Evolutionary conservation across 92 coral and sea anemone species (phyloP), one percentile per base, ranked within the genome.

Genomic region (Porites lobata): DNA sequence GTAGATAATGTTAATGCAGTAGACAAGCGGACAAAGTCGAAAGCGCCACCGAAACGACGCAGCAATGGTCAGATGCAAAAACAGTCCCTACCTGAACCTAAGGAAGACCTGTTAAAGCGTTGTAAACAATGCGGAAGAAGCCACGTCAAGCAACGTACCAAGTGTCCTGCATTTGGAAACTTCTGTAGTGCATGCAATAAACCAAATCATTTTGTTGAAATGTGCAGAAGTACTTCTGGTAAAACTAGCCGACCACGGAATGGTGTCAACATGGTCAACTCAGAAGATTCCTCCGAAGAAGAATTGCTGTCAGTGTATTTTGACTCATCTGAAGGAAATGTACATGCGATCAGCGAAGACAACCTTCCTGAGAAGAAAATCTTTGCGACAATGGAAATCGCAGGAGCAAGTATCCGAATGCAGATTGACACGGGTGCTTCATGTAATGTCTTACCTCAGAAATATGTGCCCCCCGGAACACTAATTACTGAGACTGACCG

Each of bases 151-250:
- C 56, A 56, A 21, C 80, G 66, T 38, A 17, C n/a, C 18, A 87
- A 69, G 59, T 85, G 88, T 58, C 85, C 85, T 2, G 66, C 81
- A 51, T 80, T 81, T 58, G 85, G 94, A 15, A 76, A 82, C 29
- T n/a, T 63, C 51, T 80, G 93, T 38, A 8, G 71, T 13, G 38
- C 77, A 2, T 91, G 91, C 47, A 75, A 53, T 50, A 77, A 57
- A 13, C 78, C 72, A 66, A 91, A 82, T 17, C 73, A 86, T 76
- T 80, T 90, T 3, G 82, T 68, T 21, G 85, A 14, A 3, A 50
- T 72, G 61, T 83, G 79, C 76, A 69, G 24, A 65, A 18, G 80
- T 69, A 58, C 59, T 68, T 50, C 58, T 29, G 62, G 50, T 53
- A 80, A 50, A 62, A 81, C 6, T 56, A 18, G 65, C 22, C 75